phyloP scores from a whole-genome alignment of 2,113 vertebrate species.

The Heloderma charlesbogerti region DNA sequence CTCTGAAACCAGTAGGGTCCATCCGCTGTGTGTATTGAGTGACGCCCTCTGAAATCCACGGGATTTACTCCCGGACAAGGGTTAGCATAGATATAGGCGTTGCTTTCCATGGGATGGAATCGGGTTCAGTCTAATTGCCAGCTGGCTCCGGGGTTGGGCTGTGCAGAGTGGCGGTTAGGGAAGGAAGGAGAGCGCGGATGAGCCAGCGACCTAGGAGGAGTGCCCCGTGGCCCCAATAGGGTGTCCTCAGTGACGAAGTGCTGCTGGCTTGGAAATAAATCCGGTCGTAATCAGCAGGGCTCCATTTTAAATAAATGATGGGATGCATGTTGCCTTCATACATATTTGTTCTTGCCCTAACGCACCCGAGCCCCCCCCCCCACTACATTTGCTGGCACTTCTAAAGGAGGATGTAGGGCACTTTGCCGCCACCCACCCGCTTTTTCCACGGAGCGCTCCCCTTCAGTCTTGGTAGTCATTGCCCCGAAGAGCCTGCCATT shows the following conservation, averaged over 20 bases:
- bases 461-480: not conserved
- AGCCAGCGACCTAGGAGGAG: not conserved
- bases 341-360: not conserved
- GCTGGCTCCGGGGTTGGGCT: not conserved
- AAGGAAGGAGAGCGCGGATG: not conserved
- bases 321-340: not conserved
- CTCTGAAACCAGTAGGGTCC: not conserved
- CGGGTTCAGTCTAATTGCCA: no score
- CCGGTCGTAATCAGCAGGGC: not conserved
- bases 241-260: not conserved
- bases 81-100: no score
- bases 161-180: not conserved
- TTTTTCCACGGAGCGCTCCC: not conserved
- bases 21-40: not conserved
- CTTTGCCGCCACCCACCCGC: not conserved
- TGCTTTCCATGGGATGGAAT: not conserved
- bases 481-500: not conserved
- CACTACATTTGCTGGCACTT: not conserved
- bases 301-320: not conserved
- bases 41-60: no score
- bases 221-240: not conserved
- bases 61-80: no score
- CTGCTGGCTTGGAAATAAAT: not conserved
- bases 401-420: not conserved
- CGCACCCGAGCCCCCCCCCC: fast-evolving